Conservation (phyloP, 2,797 vertebrate species). For the Siniperca scherzeri region DNA sequence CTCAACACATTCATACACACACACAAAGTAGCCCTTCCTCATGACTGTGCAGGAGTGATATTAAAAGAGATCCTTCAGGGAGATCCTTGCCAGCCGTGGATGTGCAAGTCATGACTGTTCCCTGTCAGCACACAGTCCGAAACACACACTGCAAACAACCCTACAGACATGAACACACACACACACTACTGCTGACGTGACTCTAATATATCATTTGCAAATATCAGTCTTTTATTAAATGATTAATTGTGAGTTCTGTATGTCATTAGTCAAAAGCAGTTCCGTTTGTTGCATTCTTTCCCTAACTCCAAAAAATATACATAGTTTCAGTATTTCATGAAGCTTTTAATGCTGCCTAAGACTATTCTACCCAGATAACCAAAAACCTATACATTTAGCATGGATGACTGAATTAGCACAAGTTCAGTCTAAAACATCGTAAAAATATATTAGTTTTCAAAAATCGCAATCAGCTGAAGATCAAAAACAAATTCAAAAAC, state of each 20-base stretch:
- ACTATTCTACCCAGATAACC: neutral
- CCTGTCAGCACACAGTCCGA: neutral
- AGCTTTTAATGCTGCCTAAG: neutral
- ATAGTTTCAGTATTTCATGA: neutral
- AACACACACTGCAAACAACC: constrained; percentile 11
- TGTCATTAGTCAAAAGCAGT: neutral
- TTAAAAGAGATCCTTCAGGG: constrained; percentile 74
- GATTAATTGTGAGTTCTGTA: neutral
- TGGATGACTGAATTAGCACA: neutral
- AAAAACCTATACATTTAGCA: no score
- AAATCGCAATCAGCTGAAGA: no score
- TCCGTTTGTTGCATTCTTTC: neutral
- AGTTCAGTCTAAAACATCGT: neutral
- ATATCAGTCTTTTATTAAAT: neutral
- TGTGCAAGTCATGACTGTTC: constrained; percentile 52
- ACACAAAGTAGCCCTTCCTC: constrained; percentile 12
- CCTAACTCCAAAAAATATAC: neutral
- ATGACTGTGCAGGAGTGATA: constrained; percentile 40
- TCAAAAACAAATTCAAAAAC: no score
- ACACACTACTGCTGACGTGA: neutral
- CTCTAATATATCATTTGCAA: neutral
- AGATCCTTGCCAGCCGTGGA: constrained; percentile 49
- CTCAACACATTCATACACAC: constrained; percentile 15
- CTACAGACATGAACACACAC: constrained; percentile 17
- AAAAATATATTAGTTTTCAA: no score